Evolutionary conservation across 1,140 invertebrate species (phyloP), one percentile per base, ranked within the genome.

Genomic region (Monochamus saltuarius): DNA sequence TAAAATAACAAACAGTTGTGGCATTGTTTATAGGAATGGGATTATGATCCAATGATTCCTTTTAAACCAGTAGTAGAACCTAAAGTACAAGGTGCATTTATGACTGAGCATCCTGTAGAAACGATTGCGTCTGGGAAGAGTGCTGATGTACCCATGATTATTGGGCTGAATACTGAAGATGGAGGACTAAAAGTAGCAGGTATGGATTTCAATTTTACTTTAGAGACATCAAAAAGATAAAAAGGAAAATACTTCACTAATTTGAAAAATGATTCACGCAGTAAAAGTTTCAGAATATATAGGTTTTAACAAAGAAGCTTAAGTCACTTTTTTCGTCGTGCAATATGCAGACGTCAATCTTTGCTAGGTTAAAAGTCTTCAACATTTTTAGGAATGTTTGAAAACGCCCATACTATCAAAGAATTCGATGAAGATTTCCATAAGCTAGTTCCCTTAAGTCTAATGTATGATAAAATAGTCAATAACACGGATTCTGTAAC

Each of bases 51-150:
- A 1, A 85, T 87, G 84, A 88, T 88, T 56, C 85, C 87, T 1
- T 89, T 89, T 64, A 87, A 86, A 61, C 87, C 88, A 0, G 85
- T 87, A 0, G 74, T 88, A 14, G 87, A 90, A 73, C 84, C 84
- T 0, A 71, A 82, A 58, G 77, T 84, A 43, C 79, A 81, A 7
- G 85, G 82, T n/a, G 86, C 87, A 11, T 89, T 90, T 67, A 64
- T 90, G 0, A 84, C 79, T 0, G 78, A 82, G 61, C 77, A 81
- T 64, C 85, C 86, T 1, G 70, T 80, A 1, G 71, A 82, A 9
- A 71, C 78, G 0, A 67, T 81, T 0, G 73, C 72, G 59, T 54
- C 69, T 7, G 85, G 83, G 0, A 75, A 78, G 37, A 68, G 83
- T 1, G 68, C 77, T 8, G 71, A 82, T 38, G 80, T 90, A 9